Conservation (phyloP, 2,888 invertebrate species). For the Dolomedes plantarius region DNA sequence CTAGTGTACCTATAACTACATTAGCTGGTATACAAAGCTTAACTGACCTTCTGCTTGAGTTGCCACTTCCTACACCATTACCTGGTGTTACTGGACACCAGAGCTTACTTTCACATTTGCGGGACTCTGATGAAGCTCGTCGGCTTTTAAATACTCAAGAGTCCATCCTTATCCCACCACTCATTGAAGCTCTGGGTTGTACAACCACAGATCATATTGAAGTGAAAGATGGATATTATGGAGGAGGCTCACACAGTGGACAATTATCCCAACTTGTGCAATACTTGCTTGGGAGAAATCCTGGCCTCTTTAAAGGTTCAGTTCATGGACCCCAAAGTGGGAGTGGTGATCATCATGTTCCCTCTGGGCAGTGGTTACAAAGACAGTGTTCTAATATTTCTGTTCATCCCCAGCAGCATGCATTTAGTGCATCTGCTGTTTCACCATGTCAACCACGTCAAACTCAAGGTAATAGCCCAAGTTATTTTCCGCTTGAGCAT, state of each 20-base stretch:
- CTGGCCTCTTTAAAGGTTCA: constrained; percentile 62
- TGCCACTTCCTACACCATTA: constrained; percentile 73
- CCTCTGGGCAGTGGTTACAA: constrained; percentile 65
- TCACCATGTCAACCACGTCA: constrained; percentile 65
- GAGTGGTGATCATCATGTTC: constrained; percentile 41
- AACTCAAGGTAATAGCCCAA: constrained; percentile 56
- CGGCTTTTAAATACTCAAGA: constrained; percentile 63
- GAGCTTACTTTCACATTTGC: constrained; percentile 65
- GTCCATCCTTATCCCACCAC: constrained; percentile 60
- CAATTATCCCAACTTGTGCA: constrained; percentile 65
- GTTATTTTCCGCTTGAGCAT: constrained; percentile 58
- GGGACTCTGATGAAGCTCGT: constrained; percentile 70
- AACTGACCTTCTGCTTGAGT: constrained; percentile 73
- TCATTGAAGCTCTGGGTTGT: constrained; percentile 68
- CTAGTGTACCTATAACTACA: constrained; percentile 72
- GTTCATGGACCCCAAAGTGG: constrained; percentile 48
- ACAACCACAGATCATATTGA: constrained; percentile 66
- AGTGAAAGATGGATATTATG: constrained; percentile 72
- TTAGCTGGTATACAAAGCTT: constrained; percentile 73
- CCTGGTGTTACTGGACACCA: constrained; percentile 68
- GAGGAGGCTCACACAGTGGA: constrained; percentile 61
- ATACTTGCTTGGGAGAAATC: constrained; percentile 58
- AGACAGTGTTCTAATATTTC: constrained; percentile 54
- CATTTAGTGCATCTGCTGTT: constrained; percentile 51
- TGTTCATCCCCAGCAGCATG: constrained; percentile 57